Conservation (phyloP, 2,888 invertebrate species). For the Drosophila austrosaltans region DNA sequence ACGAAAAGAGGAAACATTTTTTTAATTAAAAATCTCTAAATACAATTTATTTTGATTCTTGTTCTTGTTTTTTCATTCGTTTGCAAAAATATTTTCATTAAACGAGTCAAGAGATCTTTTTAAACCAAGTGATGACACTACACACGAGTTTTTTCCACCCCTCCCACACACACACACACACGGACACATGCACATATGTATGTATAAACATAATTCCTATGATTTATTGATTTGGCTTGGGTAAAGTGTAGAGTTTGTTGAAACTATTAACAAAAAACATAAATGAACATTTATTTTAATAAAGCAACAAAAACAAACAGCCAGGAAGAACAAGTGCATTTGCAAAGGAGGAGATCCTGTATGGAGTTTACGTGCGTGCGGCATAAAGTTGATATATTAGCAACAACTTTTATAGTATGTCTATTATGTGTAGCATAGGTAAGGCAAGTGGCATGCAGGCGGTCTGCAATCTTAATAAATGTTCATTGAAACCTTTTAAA, state of each 20-base stretch:
- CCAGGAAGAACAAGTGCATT: conserved; percentile 7
- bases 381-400: conserved; percentile 61
- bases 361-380: conserved; percentile 40
- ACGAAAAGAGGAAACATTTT: conserved; percentile 69
- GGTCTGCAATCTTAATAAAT: conserved; percentile 76
- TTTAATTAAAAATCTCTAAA: conserved; percentile 47
- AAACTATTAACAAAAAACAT: conserved; percentile 27
- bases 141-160: conserved; percentile 25
- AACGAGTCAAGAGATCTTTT: conserved; percentile 11
- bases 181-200: conserved; percentile 5
- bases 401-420: conserved; percentile 35
- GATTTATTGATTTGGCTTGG: conserved; percentile 65
- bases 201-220: conserved; percentile 41
- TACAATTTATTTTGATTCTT: conserved; percentile 27
- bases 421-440: conserved; percentile 7
- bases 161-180: conserved; percentile 36
- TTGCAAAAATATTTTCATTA: conserved; percentile 46
- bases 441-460: conserved; percentile 1
- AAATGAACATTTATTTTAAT: conserved; percentile 55
- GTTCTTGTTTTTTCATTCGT: conserved; percentile 38
- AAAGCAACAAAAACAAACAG: conserved; percentile 26
- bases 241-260: conserved; percentile 42
- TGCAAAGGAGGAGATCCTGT: neutral
- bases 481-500: conserved; percentile 80
- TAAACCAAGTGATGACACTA: conserved; percentile 36